Conservation (phyloP, 2,888 invertebrate genomes). For the Ctena decussata region DNA sequence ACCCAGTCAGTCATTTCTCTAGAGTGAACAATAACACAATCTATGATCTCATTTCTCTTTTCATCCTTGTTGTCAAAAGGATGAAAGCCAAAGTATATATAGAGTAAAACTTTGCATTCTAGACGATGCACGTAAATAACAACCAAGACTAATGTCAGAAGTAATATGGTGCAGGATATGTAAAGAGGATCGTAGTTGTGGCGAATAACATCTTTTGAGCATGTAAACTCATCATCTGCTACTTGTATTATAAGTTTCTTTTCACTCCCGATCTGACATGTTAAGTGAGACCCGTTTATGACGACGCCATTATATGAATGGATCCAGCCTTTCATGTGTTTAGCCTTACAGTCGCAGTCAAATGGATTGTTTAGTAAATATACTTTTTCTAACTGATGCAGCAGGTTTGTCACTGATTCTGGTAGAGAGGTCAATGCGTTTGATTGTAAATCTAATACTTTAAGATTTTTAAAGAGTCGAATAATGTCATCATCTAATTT, state of each 20-base stretch:
- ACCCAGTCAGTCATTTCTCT: conserved; percentile 48
- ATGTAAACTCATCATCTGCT: not conserved
- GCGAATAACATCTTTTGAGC: not conserved
- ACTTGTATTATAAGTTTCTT: not conserved
- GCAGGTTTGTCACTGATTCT: not conserved
- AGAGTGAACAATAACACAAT: conserved; percentile 50
- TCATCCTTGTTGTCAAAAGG: conserved; percentile 61
- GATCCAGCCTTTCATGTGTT: not conserved
- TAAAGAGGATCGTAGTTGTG: not conserved
- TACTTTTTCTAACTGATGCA: not conserved
- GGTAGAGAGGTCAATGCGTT: not conserved
- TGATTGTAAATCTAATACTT: not conserved
- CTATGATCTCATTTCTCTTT: conserved; percentile 48
- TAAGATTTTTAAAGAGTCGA: not conserved
- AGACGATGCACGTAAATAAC: conserved; percentile 37
- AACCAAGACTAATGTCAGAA: too few species aligned
- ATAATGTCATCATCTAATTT: not conserved
- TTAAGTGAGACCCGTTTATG: not conserved
- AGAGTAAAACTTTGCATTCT: conserved; percentile 61
- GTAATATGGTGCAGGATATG: not conserved
- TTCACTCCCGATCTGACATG: not conserved
- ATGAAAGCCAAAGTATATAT: conserved; percentile 59
- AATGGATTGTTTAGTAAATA: not conserved
- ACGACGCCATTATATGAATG: not conserved
- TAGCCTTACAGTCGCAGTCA: not conserved